Base-by-base conservation (phyloP, 2,797 vertebrate species). In the Phalanger gymnotis region DNA sequence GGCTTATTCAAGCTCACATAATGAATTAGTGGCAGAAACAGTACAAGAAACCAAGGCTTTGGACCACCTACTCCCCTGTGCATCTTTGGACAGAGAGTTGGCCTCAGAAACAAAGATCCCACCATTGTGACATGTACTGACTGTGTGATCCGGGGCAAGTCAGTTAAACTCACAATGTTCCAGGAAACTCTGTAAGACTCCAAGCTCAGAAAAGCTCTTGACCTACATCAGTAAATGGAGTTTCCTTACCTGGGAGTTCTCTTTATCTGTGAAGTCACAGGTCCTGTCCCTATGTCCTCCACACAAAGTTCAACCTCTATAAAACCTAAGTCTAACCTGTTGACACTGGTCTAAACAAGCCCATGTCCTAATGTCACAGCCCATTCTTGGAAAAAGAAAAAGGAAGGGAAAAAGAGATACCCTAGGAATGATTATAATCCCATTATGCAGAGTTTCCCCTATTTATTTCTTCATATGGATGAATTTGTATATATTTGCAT, bases 401-500 rank as follows among this genome's bases (percentile, higher is more conserved):
- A 90, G 92, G 95, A 94, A 95, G 96, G 47, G 90, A 92, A 73
- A 96, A 95, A 96, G 93, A 93, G 6, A 92, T 93, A 90, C 93
- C 93, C 87, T 3, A 40, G 87, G 91, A 93, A 97, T 96, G 96
- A 98, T 98, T 97, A 97, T 98, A 98, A 99, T 98, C 98, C 98
- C 94, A 98, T 98, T 98, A 98, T 98, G 98, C 98, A 97, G 98
- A 96, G 97, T 97, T 98, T 92, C 96, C 98, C 98, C 97, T 97
- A 97, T 98, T 98, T 98, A 97, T 98, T 98, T 98, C 98, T 98
- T 98, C 98, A 66, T 98, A 97, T 98, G 98, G 98, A 97, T 98
- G 98, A 98, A 96, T 98, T 99, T 98, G 98, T 98, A 97, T 97
- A 96, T 97, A 99, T 99, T 99, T 99, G 98, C 98, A 99, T 99